Conservation (phyloP, 2,888 invertebrate genomes). For the Trypoxylon attenuatum region DNA sequence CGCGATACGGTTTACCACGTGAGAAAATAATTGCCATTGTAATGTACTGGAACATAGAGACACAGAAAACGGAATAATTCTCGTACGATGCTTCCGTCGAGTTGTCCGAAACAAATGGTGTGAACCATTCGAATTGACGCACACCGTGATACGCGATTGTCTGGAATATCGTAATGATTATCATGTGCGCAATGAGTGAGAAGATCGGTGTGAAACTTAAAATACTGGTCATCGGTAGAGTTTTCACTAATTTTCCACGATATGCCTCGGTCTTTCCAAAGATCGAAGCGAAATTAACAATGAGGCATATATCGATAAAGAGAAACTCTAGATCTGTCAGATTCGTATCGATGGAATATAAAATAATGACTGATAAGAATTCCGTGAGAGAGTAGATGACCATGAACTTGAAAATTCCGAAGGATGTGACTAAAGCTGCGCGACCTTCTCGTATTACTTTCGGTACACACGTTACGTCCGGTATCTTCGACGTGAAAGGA, state of each 20-base stretch:
- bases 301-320: conserved; percentile 80
- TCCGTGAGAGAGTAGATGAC: conserved; percentile 92
- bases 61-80: conserved; percentile 79
- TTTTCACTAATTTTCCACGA: conserved; percentile 73
- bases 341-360: conserved; percentile 82
- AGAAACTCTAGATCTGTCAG: conserved; percentile 80
- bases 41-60: conserved; percentile 82
- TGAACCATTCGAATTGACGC: conserved; percentile 77
- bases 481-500: conserved; percentile 89
- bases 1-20: conserved; percentile 81
- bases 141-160: conserved; percentile 75
- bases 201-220: conserved; percentile 76
- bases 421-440: conserved; percentile 91
- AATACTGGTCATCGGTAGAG: conserved; percentile 77
- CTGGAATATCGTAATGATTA: conserved; percentile 76
- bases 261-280: conserved; percentile 80
- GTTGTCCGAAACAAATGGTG: conserved; percentile 73
- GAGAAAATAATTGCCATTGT: conserved; percentile 80
- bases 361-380: conserved; percentile 87
- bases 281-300: conserved; percentile 79
- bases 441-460: conserved; percentile 88
- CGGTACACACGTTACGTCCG: conserved; percentile 89
- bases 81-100: conserved; percentile 76
- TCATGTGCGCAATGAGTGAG: conserved; percentile 77
- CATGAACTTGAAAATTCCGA: conserved; percentile 94